Conservation (phyloP, 2,888 invertebrate genomes). For the Chalcosyrphus nemorum region DNA sequence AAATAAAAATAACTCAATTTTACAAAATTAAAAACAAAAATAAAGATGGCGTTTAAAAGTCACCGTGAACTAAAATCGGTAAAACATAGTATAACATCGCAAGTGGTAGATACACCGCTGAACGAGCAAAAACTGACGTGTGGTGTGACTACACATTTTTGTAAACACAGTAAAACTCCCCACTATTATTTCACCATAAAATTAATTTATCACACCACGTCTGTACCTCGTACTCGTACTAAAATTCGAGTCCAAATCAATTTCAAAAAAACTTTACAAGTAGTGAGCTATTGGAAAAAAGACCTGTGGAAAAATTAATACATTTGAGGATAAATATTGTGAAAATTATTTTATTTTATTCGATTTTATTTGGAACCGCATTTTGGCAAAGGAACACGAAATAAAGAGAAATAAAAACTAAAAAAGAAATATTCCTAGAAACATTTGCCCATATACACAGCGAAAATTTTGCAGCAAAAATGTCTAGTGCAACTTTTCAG, state of each 20-base stretch:
- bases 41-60: neutral
- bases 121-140: slow-evolving; percentile 50
- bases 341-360: slow-evolving; percentile 37
- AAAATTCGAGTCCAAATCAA: slow-evolving; percentile 39
- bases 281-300: slow-evolving; percentile 1
- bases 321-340: neutral
- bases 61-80: neutral
- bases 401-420: neutral
- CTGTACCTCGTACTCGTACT: slow-evolving; percentile 8
- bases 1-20: too few relatives aligned
- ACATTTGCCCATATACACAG: slow-evolving; percentile 6
- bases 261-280: slow-evolving; percentile 39
- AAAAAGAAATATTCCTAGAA: neutral
- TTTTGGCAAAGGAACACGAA: neutral
- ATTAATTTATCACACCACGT: slow-evolving; percentile 50
- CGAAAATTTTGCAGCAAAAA: slow-evolving; percentile 53
- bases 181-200: slow-evolving; percentile 57
- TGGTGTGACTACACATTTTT: slow-evolving; percentile 32
- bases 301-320: slow-evolving; percentile 33
- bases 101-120: neutral
- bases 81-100: slow-evolving; percentile 2
- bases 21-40: neutral
- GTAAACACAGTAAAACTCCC: slow-evolving; percentile 46
- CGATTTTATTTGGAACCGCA: slow-evolving; percentile 12
- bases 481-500: slow-evolving; percentile 76